A percentile compares a stretch with the other conserved stretches of the same genome.
Conservation (phyloP, 2,888 invertebrate genomes). For the Chesias legatella region DNA sequence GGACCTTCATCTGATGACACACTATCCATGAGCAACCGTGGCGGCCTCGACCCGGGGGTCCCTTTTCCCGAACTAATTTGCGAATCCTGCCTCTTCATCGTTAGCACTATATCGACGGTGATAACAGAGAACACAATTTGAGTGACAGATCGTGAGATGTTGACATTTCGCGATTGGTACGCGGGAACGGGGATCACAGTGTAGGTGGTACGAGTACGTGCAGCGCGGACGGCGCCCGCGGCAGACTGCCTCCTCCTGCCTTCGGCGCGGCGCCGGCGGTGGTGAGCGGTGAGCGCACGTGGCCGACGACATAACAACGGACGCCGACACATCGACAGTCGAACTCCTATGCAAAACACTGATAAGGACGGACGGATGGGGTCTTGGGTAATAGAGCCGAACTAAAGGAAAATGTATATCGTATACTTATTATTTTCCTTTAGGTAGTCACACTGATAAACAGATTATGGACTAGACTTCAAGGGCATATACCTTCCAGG, state of each 20-base stretch:
- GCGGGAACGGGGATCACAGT: slow-evolving; percentile 30
- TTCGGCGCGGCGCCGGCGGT: slow-evolving; percentile 31
- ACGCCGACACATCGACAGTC: slow-evolving; percentile 28
- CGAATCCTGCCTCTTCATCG: slow-evolving; percentile 61
- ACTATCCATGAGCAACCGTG: slow-evolving; percentile 63
- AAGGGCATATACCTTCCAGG: no score
- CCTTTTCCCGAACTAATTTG: slow-evolving; percentile 49
- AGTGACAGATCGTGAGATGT: slow-evolving; percentile 38
- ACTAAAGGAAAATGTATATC: not conserved
- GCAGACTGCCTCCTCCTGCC: slow-evolving; percentile 49
- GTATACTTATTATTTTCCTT: no score
- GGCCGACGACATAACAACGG: slow-evolving; percentile 47
- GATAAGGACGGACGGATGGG: slow-evolving; percentile 3
- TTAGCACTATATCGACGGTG: slow-evolving; percentile 42
- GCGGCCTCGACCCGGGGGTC: slow-evolving; percentile 50
- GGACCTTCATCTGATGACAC: slow-evolving; percentile 71
- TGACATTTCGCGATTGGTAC: slow-evolving; percentile 52
- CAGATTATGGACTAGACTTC: no score
- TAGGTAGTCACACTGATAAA: no score
- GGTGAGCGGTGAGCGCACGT: slow-evolving; percentile 50
- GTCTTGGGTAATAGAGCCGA: not conserved
- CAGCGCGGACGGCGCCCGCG: slow-evolving; percentile 51
- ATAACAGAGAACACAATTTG: slow-evolving; percentile 32
- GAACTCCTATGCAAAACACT: slow-evolving; percentile 8
- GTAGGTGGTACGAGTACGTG: slow-evolving; percentile 44